A percentile compares a stretch with the other conserved stretches of the same genome.
Evolutionary conservation across 2,113 vertebrate genomes (phyloP).

Genomic region (Trematomus loennbergii): DNA sequence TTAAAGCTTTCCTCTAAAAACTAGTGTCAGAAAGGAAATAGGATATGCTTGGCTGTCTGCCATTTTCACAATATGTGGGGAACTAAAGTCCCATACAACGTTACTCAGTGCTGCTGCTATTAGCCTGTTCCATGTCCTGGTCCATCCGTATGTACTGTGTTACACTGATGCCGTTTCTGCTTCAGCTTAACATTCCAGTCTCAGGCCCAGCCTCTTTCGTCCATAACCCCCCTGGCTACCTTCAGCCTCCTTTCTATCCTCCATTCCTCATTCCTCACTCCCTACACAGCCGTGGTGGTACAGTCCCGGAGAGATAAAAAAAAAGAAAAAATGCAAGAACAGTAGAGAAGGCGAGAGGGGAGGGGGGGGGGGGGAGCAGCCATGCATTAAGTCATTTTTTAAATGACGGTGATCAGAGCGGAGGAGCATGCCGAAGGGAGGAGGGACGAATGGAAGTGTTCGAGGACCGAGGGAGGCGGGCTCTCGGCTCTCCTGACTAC

Average conservation of each 20-base stretch:
- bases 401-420: constrained; percentile 76
- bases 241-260: constrained; percentile 60
- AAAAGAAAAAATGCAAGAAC: constrained; percentile 43
- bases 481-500: constrained; percentile 61
- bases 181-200: constrained; percentile 72
- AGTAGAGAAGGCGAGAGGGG: constrained; percentile 29
- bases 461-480: constrained; percentile 45
- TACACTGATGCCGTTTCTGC: constrained; percentile 31
- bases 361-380: constrained; percentile 38
- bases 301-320: constrained; percentile 43
- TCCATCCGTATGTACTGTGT: constrained; percentile 40
- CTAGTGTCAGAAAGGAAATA: background rate
- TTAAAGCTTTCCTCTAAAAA: background rate
- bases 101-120: constrained; percentile 1
- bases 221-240: constrained; percentile 51
- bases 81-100: background rate
- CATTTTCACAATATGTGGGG: background rate
- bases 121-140: constrained; percentile 28
- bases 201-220: constrained; percentile 45
- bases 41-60: background rate
- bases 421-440: constrained; percentile 58
- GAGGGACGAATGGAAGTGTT: constrained; percentile 44
- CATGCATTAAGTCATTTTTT: constrained; percentile 81
- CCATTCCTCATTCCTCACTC: constrained; percentile 50
- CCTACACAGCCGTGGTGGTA: constrained; percentile 46